These are phyloP conservation scores for Heliconius ethilla DNA, from an alignment of 2,888 invertebrate genomes.

Conservation along the genomic window DNA sequence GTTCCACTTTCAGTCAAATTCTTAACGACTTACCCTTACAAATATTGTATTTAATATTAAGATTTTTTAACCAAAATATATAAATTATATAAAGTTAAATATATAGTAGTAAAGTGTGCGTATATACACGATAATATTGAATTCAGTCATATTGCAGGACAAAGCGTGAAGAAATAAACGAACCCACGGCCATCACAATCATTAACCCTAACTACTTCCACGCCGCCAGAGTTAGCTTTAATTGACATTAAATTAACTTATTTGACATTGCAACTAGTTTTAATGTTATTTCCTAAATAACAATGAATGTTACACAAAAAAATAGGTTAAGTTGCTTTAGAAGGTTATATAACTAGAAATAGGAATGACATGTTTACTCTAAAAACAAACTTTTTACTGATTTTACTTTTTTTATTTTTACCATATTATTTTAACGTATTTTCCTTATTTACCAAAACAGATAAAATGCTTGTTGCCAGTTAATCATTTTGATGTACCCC, in stretches of 20 bases:
- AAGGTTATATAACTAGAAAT: background rate
- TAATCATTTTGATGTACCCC: too few relatives aligned
- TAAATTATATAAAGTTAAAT: too few relatives aligned
- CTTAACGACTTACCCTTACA: too few relatives aligned
- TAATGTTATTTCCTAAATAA: constrained; percentile 7
- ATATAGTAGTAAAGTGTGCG: too few relatives aligned
- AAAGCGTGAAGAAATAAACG: background rate
- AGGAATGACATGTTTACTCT: background rate
- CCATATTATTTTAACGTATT: background rate
- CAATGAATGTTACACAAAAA: background rate
- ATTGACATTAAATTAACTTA: constrained; percentile 13
- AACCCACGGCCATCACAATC: background rate
- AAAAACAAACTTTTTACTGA: background rate
- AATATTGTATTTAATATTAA: too few relatives aligned
- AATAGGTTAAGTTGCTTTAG: background rate
- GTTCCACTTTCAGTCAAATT: too few relatives aligned
- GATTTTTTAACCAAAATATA: too few relatives aligned
- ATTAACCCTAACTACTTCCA: background rate
- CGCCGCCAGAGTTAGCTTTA: too few relatives aligned
- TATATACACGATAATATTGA: too few relatives aligned
- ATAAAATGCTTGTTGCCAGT: background rate
- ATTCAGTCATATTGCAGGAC: too few relatives aligned
- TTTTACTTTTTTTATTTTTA: background rate
- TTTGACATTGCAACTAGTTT: constrained; percentile 7
- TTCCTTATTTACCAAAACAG: background rate